Conservation (phyloP, 2,888 invertebrate species). For the Strigamia maritima region DNA sequence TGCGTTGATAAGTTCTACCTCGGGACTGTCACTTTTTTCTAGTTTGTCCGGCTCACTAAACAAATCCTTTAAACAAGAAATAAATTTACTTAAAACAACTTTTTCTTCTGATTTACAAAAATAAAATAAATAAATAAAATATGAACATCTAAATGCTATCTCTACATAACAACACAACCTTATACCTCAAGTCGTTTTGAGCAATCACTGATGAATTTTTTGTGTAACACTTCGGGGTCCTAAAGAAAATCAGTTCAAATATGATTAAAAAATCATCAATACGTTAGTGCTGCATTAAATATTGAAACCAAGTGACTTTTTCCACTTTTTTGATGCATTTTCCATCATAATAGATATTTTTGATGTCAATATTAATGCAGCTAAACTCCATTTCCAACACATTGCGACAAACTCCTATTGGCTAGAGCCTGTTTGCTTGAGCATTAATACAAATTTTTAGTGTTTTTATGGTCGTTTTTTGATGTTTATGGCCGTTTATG, state of each 20-base stretch:
- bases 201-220: conserved; percentile 55
- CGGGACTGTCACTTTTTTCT: conserved; percentile 28
- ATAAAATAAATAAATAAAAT: not conserved
- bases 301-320: not conserved
- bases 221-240: conserved; percentile 54
- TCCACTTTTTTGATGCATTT: too few relatives aligned
- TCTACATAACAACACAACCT: conserved; percentile 22
- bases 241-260: conserved; percentile 42
- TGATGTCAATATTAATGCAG: too few relatives aligned
- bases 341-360: too few relatives aligned
- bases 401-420: too few relatives aligned
- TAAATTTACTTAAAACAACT: conserved; percentile 30
- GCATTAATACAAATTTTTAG: not conserved
- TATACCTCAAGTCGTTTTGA: conserved; percentile 52
- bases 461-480: too few relatives aligned
- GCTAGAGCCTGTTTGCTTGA: too few relatives aligned
- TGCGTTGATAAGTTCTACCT: conserved; percentile 33
- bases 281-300: too few relatives aligned
- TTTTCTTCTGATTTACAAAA: not conserved
- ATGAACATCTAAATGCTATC: not conserved
- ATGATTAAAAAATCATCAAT: too few relatives aligned
- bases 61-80: conserved; percentile 34
- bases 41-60: conserved; percentile 31
- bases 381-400: too few relatives aligned
- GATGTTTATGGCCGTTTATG: too few relatives aligned